Conservation (phyloP, 1,140 invertebrate species). For the Eupristina koningsbergeri region DNA sequence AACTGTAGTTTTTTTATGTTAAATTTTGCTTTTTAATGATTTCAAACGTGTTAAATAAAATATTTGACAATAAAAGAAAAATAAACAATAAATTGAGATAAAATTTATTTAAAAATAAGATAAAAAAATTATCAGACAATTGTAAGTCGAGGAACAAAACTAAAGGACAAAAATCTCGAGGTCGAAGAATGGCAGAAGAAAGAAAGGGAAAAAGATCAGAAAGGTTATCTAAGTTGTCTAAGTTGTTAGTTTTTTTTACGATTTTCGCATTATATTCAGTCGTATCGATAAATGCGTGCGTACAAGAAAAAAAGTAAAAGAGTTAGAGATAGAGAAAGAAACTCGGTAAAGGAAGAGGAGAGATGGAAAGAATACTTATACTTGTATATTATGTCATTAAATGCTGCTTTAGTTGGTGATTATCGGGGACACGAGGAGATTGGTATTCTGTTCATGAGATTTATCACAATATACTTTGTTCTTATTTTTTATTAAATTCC, state of each 20-base stretch:
- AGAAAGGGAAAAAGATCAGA: slow-evolving; percentile 53
- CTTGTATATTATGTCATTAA: slow-evolving; percentile 35
- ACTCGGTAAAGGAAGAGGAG: neutral
- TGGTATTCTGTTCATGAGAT: slow-evolving; percentile 5
- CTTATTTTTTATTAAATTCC: neutral
- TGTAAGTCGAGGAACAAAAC: neutral
- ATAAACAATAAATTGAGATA: neutral
- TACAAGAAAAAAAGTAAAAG: neutral
- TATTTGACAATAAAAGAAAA: too few relatives aligned
- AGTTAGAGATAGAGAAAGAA: neutral
- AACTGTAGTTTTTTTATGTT: too few relatives aligned
- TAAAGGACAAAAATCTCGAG: slow-evolving; percentile 17
- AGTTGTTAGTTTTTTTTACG: slow-evolving; percentile 20
- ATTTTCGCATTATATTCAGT: neutral
- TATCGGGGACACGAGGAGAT: slow-evolving; percentile 27
- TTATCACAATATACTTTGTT: neutral
- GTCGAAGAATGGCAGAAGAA: slow-evolving; percentile 47
- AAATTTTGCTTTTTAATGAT: too few relatives aligned
- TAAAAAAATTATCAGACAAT: neutral
- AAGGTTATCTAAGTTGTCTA: slow-evolving; percentile 55
- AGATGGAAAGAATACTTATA: neutral
- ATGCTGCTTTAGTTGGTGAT: slow-evolving; percentile 33
- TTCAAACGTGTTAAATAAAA: too few relatives aligned
- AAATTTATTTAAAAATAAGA: neutral
- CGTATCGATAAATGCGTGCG: neutral